Evolutionary conservation across 2,797 vertebrate genomes (phyloP), one percentile per base, ranked within the genome.

Genomic region (Loris lydekkerianus): DNA sequence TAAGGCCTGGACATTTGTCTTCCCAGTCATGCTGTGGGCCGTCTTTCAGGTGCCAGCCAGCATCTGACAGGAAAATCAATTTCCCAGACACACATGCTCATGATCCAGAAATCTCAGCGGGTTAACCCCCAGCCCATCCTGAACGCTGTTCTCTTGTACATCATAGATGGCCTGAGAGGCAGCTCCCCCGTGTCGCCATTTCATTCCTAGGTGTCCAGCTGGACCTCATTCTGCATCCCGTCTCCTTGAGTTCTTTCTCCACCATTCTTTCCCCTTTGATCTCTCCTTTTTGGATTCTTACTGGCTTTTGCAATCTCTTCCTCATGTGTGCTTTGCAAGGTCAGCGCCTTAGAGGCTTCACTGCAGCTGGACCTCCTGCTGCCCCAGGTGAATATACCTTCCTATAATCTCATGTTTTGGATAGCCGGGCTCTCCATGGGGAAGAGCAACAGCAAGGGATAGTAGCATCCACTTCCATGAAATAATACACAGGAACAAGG

Each of bases 31-130:
- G 21, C 56, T 89, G 20, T 13, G 53, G 81, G 58, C 77, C 78
- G 53, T 56, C 81, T 89, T 94, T 80, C 65, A 77, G 90, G 91
- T 88, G 53, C 82, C 69, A 83, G 88, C 25, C 10, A 80, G 84
- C 76, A 34, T 56, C 27, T 76, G 91, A 81, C 83, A 70, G 25
- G 72, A 56, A 87, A 69, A 40, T 92, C 73, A 56, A 20, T 96
- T 89, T 95, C 67, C 17, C 2, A 18, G 67, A 61, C 46, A 93
- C 14, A 37, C 9, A 43, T 15, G 56, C 20, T 1, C 17, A 2
- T 25, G 83, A 67, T 25, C 40, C 53, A 77, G 78, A 78, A 65
- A 61, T 29, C 83, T 25, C 37, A 46, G 8, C 61, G 2, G 34
- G 37, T 83, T 58, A 75, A 34, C 31, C 25, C 61, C 2, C 77